Evolutionary conservation across 2,888 invertebrate genomes (phyloP).

Genomic region (Seira ritae): DNA sequence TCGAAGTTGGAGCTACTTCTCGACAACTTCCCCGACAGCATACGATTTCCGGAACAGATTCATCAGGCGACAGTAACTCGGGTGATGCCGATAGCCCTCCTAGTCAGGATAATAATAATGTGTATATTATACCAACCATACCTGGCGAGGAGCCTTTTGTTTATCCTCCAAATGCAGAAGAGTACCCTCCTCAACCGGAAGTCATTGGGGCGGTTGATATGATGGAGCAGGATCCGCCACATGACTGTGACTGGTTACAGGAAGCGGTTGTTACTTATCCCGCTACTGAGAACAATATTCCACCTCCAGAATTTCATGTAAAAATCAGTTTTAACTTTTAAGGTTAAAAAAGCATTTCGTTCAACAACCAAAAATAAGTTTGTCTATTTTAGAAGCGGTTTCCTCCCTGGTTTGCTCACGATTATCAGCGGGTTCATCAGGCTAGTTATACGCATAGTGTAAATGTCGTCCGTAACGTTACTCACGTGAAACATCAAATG

Average conservation of each 20-base stretch:
- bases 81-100: constrained; percentile 1
- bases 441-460: constrained; percentile 34
- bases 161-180: constrained; percentile 25
- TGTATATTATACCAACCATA: constrained; percentile 24
- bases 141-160: constrained; percentile 34
- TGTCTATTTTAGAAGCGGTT: constrained; percentile 54
- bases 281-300: constrained; percentile 32
- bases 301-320: constrained; percentile 30
- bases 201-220: constrained; percentile 12
- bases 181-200: constrained; percentile 18
- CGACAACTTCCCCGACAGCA: background rate
- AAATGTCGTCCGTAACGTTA: constrained; percentile 56
- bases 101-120: constrained; percentile 2
- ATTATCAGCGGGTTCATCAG: constrained; percentile 49
- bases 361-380: background rate
- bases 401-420: constrained; percentile 53
- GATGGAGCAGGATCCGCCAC: constrained; percentile 49
- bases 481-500: constrained; percentile 27
- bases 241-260: constrained; percentile 46
- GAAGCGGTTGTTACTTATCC: constrained; percentile 35
- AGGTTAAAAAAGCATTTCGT: background rate
- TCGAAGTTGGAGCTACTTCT: background rate
- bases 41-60: background rate
- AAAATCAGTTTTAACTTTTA: background rate
- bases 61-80: background rate